A percentile compares a stretch with the other conserved stretches of the same genome.
phyloP scores from a whole-genome alignment of 1,140 invertebrate genomes.

The Anastrepha ludens region DNA sequence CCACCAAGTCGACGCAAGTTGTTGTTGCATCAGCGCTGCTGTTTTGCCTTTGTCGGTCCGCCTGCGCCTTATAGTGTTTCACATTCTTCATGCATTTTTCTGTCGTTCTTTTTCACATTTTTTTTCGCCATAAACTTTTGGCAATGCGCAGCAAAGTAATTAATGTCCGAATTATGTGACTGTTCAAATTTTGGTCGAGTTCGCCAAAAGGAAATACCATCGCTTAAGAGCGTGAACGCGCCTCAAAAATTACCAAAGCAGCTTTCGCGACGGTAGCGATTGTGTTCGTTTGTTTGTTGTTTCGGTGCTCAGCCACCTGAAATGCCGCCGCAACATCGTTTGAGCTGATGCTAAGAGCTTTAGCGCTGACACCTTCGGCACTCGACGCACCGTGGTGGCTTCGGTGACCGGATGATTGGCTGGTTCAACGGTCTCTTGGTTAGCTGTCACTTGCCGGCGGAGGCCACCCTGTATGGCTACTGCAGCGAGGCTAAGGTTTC shows the following conservation, averaged over 20 bases:
- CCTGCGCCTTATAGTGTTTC: neutral
- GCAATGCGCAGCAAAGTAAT: conserved; percentile 39
- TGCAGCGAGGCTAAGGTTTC: conserved; percentile 21
- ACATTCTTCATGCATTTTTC: conserved; percentile 46
- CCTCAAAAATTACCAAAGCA: neutral
- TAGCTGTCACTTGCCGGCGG: neutral
- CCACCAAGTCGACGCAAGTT: neutral
- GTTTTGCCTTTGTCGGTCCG: conserved; percentile 20
- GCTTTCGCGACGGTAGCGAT: neutral
- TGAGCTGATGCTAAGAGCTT: conserved; percentile 30
- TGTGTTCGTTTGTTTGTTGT: neutral
- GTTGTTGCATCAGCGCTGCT: neutral
- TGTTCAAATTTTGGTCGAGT: neutral
- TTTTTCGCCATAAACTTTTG: neutral
- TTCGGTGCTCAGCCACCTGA: conserved; percentile 30
- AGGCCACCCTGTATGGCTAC: conserved; percentile 28
- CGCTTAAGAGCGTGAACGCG: neutral
- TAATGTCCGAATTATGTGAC: conserved; percentile 51
- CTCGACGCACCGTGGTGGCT: neutral
- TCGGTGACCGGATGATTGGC: conserved; percentile 33
- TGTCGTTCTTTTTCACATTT: neutral
- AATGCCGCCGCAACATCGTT: conserved; percentile 35
- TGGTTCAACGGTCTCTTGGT: conserved; percentile 36
- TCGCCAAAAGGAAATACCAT: conserved; percentile 14
- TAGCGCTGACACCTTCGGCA: conserved; percentile 39